Evolutionary conservation across 2,113 vertebrate species (phyloP).

Genomic region (Haemorhous mexicanus): DNA sequence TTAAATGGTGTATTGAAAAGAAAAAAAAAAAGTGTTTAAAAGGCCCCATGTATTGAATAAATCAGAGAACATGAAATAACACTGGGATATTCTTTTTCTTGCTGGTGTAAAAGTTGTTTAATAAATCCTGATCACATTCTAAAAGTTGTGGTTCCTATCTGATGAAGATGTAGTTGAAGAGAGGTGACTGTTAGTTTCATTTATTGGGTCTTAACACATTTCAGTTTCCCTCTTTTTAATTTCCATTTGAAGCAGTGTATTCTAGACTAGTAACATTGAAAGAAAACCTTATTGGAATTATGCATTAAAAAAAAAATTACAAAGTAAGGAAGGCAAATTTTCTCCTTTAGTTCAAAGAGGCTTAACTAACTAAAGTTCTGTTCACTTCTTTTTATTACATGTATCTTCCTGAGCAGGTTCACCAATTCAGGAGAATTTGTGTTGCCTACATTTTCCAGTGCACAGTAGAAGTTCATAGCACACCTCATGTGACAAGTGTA

Average conservation of each 20-base stretch:
- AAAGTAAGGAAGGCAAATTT: not conserved
- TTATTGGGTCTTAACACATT: not conserved
- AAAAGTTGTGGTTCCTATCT: not conserved
- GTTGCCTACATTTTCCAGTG: not conserved
- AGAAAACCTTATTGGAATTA: not conserved
- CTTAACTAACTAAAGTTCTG: not conserved
- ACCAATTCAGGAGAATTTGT: not conserved
- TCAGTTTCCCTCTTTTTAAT: not conserved
- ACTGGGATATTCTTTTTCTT: not conserved
- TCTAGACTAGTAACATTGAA: not conserved
- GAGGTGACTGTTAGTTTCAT: not conserved
- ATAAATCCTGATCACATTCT: not conserved
- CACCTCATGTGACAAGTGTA: not conserved
- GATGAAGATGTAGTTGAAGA: not conserved
- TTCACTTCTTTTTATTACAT: not conserved
- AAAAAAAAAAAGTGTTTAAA: not conserved
- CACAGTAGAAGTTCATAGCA: not conserved
- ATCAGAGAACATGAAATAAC: not conserved
- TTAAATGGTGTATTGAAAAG: not conserved
- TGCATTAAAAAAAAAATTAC: not conserved
- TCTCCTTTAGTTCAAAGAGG: not conserved
- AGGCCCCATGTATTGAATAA: not conserved
- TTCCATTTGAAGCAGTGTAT: not conserved
- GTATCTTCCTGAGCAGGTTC: not conserved
- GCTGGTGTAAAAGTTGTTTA: not conserved